These are phyloP conservation scores for Byasa hedistus DNA, from an alignment of 2,888 invertebrate species.

Conservation along the genomic window DNA sequence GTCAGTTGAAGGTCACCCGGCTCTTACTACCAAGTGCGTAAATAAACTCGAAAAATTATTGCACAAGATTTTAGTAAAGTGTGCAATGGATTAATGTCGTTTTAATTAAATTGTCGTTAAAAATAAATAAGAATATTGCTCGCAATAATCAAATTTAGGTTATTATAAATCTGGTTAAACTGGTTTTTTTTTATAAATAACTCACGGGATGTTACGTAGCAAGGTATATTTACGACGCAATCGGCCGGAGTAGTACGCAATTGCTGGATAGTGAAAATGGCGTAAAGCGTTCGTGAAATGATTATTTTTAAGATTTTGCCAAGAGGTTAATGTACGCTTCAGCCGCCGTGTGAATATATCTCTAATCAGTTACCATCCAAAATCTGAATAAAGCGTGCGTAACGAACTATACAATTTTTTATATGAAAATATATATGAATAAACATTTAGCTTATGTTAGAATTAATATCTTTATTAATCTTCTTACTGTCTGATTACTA, in stretches of 20 bases:
- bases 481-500: too few relatives aligned
- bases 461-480: not conserved
- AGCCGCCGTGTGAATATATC: not conserved
- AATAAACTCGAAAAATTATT: not conserved
- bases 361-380: slow-evolving; percentile 15
- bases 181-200: not conserved
- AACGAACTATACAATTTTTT: not conserved
- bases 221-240: not conserved
- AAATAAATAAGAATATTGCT: too few relatives aligned
- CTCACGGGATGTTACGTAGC: not conserved
- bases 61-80: not conserved
- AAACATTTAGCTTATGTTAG: not conserved
- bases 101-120: too few relatives aligned
- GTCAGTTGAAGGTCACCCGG: not conserved
- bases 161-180: not conserved
- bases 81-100: too few relatives aligned
- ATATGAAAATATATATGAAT: not conserved
- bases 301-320: not conserved
- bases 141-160: not conserved
- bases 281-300: not conserved
- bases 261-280: not conserved
- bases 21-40: not conserved
- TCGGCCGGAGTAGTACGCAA: not conserved
- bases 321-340: slow-evolving; percentile 6
- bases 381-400: slow-evolving; percentile 6